phyloP scores from a whole-genome alignment of 2,888 invertebrate genomes.

The Chouioia cunea region DNA sequence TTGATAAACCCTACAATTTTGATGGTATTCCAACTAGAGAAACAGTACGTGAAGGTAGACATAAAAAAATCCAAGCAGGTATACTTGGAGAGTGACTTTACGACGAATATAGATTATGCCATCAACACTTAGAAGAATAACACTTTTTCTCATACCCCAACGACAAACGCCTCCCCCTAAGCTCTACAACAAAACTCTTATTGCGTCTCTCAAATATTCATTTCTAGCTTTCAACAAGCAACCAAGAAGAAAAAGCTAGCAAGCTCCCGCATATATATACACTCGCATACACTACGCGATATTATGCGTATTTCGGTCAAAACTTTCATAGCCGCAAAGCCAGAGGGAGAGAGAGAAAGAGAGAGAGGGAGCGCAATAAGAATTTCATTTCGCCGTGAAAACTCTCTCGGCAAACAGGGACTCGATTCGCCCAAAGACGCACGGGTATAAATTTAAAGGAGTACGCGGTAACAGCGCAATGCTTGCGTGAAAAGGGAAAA shows the following conservation, averaged over 20 bases:
- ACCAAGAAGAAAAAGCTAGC: slow-evolving; percentile 2
- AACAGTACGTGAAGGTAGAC: too few relatives aligned
- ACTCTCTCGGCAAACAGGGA: slow-evolving; percentile 15
- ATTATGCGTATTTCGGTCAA: slow-evolving; percentile 9
- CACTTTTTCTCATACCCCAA: too few relatives aligned
- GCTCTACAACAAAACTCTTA: slow-evolving; percentile 21
- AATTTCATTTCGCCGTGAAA: slow-evolving; percentile 41
- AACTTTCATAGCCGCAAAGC: slow-evolving; percentile 24
- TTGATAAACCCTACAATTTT: too few relatives aligned
- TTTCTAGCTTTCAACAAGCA: slow-evolving; percentile 6
- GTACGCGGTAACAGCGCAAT: background rate
- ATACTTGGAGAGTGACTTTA: too few relatives aligned
- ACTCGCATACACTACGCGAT: slow-evolving; percentile 2
- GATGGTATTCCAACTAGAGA: too few relatives aligned
- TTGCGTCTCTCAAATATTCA: slow-evolving; percentile 32
- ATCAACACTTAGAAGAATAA: too few relatives aligned
- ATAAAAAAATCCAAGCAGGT: too few relatives aligned
- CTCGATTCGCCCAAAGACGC: background rate
- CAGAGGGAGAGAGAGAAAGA: too few relatives aligned
- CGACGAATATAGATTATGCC: too few relatives aligned
- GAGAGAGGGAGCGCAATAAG: slow-evolving; percentile 36
- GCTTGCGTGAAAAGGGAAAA: background rate
- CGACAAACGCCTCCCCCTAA: background rate
- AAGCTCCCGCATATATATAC: background rate
- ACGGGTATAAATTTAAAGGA: background rate